Base-by-base conservation (phyloP, 2,113 vertebrate species). In the Gavialis gangeticus region DNA sequence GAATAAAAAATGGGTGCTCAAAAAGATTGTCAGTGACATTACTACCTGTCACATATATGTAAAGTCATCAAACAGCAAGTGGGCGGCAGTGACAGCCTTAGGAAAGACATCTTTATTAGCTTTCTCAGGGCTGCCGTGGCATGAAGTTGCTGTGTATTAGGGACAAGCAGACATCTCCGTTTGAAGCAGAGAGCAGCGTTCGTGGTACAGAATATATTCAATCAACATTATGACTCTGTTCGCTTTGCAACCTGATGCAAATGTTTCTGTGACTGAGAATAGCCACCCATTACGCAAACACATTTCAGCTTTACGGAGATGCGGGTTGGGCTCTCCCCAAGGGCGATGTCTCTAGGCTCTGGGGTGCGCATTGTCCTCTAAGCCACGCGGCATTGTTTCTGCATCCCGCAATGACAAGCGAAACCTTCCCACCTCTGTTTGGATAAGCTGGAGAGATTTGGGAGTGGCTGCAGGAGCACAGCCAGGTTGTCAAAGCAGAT, bases 21-120 rank as follows among this genome's bases (percentile, higher is more conserved):
- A 82, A 96, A 92, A 97, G 95, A 89, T 85, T 96, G 96, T 95
- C 96, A 97, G 86, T 88, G 96, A 85, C 95, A 96, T 94, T 97
- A 89, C 92, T 97, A 96, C 96, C 97, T 97, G 97, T 96, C 97
- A 97, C 91, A 95, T 54, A 67, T 93, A 95, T 94, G 96, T 91
- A 94, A 95, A 97, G 96, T 82, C 96, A 94, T 97, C 96, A 97
- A 95, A 60, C 93, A 92, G 96, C 15, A 60, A 95, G 96, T 97
- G 97, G 96, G 97, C 19, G 83, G 95, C 88, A 81, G 62, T 97
- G 96, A 96, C 96, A 97, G 91, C 90, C 82, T 83, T 83, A 87
- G 84, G 90, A 95, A 93, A 94, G 94, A 97, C 90, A 79, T 94
- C 95, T 97, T 97, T 85, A 97, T 97, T 85, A 96, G 81, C 2